Evolutionary conservation across 1,140 invertebrate genomes (phyloP).

Genomic region (Colletes gigas): DNA sequence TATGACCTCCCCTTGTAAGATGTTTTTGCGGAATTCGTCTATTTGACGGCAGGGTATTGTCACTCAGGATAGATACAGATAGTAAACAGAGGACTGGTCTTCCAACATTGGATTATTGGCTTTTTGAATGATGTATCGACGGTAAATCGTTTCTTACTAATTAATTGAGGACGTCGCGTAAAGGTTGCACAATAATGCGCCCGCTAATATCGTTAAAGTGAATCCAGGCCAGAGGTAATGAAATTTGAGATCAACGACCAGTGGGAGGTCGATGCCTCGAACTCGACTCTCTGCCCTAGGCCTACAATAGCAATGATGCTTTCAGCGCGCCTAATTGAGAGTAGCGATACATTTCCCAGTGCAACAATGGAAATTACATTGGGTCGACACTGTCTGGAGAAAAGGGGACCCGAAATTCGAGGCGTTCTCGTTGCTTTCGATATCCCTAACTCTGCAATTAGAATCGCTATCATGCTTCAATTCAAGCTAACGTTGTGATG

Average conservation of each 20-base stretch:
- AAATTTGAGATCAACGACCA: slow-evolving; percentile 36
- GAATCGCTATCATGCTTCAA: background rate
- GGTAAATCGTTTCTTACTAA: slow-evolving; percentile 29
- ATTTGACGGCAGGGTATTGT: too few species aligned
- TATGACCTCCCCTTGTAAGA: too few species aligned
- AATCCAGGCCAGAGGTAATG: slow-evolving; percentile 21
- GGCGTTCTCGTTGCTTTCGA: background rate
- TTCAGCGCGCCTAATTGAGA: slow-evolving; percentile 22
- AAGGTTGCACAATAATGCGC: slow-evolving; percentile 25
- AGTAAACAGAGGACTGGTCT: too few species aligned
- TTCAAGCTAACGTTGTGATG: background rate
- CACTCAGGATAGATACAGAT: too few species aligned
- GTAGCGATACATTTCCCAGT: slow-evolving; percentile 20
- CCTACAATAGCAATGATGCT: slow-evolving; percentile 35
- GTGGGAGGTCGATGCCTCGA: background rate
- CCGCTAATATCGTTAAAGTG: background rate
- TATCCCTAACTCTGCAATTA: background rate
- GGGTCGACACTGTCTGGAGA: background rate
- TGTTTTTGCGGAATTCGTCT: too few species aligned
- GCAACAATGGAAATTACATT: slow-evolving; percentile 37
- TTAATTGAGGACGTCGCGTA: slow-evolving; percentile 16
- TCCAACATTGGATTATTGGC: too few species aligned
- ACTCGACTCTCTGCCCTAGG: slow-evolving; percentile 11
- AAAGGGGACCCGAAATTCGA: background rate
- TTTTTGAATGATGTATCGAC: background rate